phyloP scores from a whole-genome alignment of 2,888 invertebrate species.

The Chorisops tibialis region DNA sequence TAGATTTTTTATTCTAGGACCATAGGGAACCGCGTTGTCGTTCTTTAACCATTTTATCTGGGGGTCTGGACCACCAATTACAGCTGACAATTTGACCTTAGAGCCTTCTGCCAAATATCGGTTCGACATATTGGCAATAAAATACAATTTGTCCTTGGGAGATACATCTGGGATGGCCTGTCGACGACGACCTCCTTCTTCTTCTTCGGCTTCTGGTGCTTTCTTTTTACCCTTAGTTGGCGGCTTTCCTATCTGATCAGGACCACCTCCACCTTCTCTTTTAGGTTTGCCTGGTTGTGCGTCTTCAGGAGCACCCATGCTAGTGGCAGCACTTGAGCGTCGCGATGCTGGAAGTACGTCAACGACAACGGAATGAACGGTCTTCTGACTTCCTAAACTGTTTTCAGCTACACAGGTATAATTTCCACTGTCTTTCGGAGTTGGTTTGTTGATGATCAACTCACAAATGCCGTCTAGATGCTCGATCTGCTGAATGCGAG shows the following conservation, averaged over 20 bases:
- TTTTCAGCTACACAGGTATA: constrained; percentile 63
- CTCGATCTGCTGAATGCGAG: constrained; percentile 64
- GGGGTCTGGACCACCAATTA: constrained; percentile 70
- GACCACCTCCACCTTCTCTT: constrained; percentile 34
- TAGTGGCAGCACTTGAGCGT: constrained; percentile 43
- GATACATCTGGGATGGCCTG: constrained; percentile 47
- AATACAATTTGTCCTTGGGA: constrained; percentile 53
- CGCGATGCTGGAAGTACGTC: constrained; percentile 46
- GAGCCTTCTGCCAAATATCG: constrained; percentile 60
- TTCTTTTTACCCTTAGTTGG: constrained; percentile 39
- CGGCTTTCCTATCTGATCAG: constrained; percentile 34
- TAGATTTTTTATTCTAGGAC: constrained; percentile 47
- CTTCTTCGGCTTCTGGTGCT: constrained; percentile 42
- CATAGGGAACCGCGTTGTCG: constrained; percentile 53
- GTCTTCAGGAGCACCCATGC: constrained; percentile 26
- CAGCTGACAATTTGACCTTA: constrained; percentile 74
- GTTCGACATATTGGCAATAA: constrained; percentile 48
- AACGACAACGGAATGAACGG: constrained; percentile 63
- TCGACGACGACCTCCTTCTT: constrained; percentile 58
- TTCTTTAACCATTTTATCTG: constrained; percentile 74
- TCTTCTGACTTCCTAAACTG: constrained; percentile 68
- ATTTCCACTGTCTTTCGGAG: constrained; percentile 57
- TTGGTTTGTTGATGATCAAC: constrained; percentile 66
- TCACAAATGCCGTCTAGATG: constrained; percentile 74
- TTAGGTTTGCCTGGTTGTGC: constrained; percentile 37